Evolutionary conservation across 1,140 invertebrate genomes (phyloP).

Genomic region (Drosophila baimaii): DNA sequence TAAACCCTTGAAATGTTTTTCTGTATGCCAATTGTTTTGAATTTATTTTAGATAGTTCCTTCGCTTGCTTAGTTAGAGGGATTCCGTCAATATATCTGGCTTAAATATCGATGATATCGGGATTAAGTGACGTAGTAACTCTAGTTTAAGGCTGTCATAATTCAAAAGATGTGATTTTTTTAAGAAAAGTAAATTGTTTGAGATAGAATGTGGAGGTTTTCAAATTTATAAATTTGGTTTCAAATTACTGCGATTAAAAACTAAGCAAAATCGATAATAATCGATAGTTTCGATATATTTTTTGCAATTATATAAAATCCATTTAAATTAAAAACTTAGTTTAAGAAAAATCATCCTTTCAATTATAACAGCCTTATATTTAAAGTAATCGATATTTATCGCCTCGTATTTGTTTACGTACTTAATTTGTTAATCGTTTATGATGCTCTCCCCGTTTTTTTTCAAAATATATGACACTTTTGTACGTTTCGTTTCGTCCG

Average conservation of each 20-base stretch:
- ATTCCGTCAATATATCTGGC: background rate
- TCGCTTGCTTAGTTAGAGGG: background rate
- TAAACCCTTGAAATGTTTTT: slow-evolving; percentile 62
- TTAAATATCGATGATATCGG: background rate
- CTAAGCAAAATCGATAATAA: too few relatives aligned
- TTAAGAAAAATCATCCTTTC: too few relatives aligned
- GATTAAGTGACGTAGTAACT: background rate
- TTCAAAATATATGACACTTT: slow-evolving; percentile 16
- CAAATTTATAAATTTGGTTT: background rate
- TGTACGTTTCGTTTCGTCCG: slow-evolving; percentile 37
- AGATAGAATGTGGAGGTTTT: background rate
- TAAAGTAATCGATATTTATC: slow-evolving; percentile 15
- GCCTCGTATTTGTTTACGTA: slow-evolving; percentile 57
- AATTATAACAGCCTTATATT: background rate
- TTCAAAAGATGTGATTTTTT: background rate
- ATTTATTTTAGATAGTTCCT: slow-evolving; percentile 55
- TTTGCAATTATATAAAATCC: background rate
- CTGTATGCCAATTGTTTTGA: slow-evolving; percentile 65
- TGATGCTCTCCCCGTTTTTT: slow-evolving; percentile 15
- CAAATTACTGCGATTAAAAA: too few relatives aligned
- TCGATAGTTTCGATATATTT: background rate
- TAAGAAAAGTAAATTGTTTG: background rate
- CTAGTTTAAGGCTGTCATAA: background rate
- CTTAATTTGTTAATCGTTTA: slow-evolving; percentile 55
- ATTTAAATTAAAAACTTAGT: background rate